Evolutionary conservation across 2,888 invertebrate species (phyloP).

Genomic region (Malacosoma neustria): DNA sequence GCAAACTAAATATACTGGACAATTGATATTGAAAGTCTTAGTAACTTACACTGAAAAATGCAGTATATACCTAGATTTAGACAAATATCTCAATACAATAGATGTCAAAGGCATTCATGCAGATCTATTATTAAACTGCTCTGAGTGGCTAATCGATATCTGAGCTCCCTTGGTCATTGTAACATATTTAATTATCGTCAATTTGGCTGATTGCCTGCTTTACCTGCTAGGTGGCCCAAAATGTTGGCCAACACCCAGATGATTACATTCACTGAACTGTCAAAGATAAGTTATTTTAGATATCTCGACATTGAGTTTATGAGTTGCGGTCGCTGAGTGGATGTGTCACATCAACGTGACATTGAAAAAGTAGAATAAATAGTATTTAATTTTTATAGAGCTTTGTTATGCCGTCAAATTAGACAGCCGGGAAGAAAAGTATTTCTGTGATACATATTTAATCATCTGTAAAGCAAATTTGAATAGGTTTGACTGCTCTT

Average conservation of each 20-base stretch:
- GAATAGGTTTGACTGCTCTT: neutral
- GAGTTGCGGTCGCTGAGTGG: slow-evolving; percentile 29
- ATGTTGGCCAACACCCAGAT: slow-evolving; percentile 52
- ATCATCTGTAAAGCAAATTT: too few relatives aligned
- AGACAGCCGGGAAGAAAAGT: too few relatives aligned
- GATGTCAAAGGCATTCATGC: neutral
- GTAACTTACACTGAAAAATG: too few relatives aligned
- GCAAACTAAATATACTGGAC: too few relatives aligned
- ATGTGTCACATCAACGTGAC: slow-evolving; percentile 36
- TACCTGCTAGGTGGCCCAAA: slow-evolving; percentile 64
- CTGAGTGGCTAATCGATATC: slow-evolving; percentile 41
- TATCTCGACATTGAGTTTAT: slow-evolving; percentile 62
- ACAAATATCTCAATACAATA: slow-evolving; percentile 13
- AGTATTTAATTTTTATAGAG: slow-evolving; percentile 17
- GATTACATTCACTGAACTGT: slow-evolving; percentile 69
- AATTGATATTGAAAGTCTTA: too few relatives aligned
- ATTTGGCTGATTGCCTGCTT: slow-evolving; percentile 66
- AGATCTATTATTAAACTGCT: slow-evolving; percentile 29
- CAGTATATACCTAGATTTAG: too few relatives aligned
- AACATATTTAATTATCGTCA: slow-evolving; percentile 63
- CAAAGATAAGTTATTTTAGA: slow-evolving; percentile 74
- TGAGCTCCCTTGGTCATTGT: slow-evolving; percentile 56
- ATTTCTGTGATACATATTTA: too few relatives aligned
- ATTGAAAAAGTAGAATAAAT: slow-evolving; percentile 30
- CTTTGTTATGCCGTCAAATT: slow-evolving; percentile 14